Evolutionary conservation across 2,113 vertebrate species (phyloP).

Genomic region (Poicephalus meyeri): DNA sequence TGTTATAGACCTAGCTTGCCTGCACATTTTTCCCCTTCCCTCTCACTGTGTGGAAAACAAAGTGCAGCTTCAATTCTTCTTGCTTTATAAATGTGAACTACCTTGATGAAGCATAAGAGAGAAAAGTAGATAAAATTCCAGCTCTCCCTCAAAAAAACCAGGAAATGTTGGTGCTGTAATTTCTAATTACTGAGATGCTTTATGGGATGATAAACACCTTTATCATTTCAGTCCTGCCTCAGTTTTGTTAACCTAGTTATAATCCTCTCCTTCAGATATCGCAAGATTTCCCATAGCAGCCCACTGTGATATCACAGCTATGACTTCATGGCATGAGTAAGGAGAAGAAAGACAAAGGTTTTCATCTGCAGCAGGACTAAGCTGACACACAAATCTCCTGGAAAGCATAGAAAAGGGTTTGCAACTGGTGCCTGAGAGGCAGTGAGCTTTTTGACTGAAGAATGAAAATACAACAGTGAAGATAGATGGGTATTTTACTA

Average conservation of each 20-base stretch:
- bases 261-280: conserved; percentile 43
- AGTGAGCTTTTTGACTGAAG: conserved; percentile 26
- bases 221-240: background rate
- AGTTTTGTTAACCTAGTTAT: conserved; percentile 60
- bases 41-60: conserved; percentile 53
- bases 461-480: conserved; percentile 57
- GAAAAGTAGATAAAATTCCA: conserved; percentile 43
- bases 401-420: background rate
- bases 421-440: background rate
- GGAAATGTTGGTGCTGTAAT: conserved; percentile 20
- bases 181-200: conserved; percentile 55
- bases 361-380: background rate
- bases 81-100: conserved; percentile 61
- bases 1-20: conserved; percentile 74
- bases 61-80: conserved; percentile 45
- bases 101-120: conserved; percentile 44
- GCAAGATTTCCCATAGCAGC: conserved; percentile 40
- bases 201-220: conserved; percentile 36
- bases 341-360: conserved; percentile 56
- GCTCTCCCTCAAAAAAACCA: conserved; percentile 21
- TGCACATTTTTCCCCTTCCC: conserved; percentile 26
- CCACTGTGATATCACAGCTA: conserved; percentile 62
- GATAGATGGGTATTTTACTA: conserved; percentile 29
- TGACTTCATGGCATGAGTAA: conserved; percentile 68
- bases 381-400: conserved; percentile 54